Evolutionary conservation across 2,113 vertebrate genomes (phyloP).

Genomic region (Xiphias gladius): DNA sequence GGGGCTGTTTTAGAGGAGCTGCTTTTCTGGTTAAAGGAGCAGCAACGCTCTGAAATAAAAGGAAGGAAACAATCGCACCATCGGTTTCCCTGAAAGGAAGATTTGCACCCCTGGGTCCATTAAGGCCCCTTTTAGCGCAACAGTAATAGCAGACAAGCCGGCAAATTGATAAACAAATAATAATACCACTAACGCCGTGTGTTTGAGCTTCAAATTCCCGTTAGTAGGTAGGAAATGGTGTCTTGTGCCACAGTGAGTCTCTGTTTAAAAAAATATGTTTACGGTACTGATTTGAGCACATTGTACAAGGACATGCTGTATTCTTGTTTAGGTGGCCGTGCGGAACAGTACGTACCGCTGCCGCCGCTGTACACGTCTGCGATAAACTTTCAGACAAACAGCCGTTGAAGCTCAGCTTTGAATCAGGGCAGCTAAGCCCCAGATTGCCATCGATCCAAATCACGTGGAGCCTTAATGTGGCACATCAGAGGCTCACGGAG

Average conservation of each 20-base stretch:
- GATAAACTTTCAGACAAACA: conserved; percentile 5
- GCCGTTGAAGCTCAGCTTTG: not conserved
- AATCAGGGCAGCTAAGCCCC: no score
- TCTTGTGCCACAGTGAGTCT: not conserved
- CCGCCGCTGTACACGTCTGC: conserved; percentile 2
- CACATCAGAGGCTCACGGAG: not conserved
- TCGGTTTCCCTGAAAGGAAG: no score
- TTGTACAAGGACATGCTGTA: conserved; percentile 32
- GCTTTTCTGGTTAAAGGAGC: not conserved
- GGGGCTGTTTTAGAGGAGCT: no score
- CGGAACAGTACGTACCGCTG: conserved; percentile 55
- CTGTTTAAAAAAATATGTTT: not conserved
- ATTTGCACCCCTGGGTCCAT: conserved; percentile 20
- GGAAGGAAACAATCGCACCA: not conserved
- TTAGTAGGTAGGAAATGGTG: not conserved
- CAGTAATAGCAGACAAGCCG: not conserved
- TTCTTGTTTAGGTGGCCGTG: conserved; percentile 14
- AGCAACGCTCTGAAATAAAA: not conserved
- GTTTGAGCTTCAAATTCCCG: not conserved
- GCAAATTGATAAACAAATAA: not conserved
- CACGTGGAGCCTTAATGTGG: not conserved
- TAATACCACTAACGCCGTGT: not conserved
- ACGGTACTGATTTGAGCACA: conserved; percentile 3
- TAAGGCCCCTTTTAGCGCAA: not conserved
- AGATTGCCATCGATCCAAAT: not conserved